Evolutionary conservation across 2,113 vertebrate species (phyloP).

Genomic region (Maccullochella peelii): DNA sequence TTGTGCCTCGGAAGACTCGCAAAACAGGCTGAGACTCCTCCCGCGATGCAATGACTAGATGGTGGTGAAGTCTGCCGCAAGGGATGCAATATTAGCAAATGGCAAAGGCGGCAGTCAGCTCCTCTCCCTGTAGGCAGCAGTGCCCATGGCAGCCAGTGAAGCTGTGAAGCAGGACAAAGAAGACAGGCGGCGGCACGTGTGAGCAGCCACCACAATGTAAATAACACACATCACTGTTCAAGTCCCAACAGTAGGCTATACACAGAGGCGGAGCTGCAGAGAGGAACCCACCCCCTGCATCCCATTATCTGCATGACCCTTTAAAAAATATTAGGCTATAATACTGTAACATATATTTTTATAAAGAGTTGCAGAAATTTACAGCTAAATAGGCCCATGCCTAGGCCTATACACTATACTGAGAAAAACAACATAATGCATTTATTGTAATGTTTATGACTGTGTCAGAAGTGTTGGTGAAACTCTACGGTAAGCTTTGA

Average conservation of each 20-base stretch:
- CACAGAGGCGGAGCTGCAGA: slow-evolving; percentile 52
- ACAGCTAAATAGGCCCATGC: background rate
- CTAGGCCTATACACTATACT: background rate
- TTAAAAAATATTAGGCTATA: background rate
- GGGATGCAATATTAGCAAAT: slow-evolving; percentile 33
- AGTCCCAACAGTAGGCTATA: slow-evolving; percentile 18
- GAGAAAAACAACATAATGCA: background rate
- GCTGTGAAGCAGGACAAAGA: slow-evolving; percentile 73
- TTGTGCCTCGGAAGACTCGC: slow-evolving; percentile 35
- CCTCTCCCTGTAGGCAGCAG: slow-evolving; percentile 31
- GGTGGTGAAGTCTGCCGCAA: slow-evolving; percentile 21
- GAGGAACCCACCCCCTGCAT: slow-evolving; percentile 35
- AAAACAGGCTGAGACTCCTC: slow-evolving; percentile 31
- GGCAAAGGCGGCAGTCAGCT: slow-evolving; percentile 51
- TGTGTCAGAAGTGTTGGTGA: background rate
- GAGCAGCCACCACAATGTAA: slow-evolving; percentile 59
- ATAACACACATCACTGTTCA: slow-evolving; percentile 41
- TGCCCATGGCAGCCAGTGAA: slow-evolving; percentile 44
- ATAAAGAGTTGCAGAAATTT: background rate
- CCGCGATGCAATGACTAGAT: slow-evolving; percentile 23
- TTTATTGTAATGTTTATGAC: background rate
- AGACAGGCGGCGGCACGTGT: slow-evolving; percentile 56
- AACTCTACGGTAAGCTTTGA: background rate
- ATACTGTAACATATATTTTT: background rate
- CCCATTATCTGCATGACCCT: background rate